Evolutionary conservation across 2,888 invertebrate species (phyloP).

Genomic region (Furcula furcula): DNA sequence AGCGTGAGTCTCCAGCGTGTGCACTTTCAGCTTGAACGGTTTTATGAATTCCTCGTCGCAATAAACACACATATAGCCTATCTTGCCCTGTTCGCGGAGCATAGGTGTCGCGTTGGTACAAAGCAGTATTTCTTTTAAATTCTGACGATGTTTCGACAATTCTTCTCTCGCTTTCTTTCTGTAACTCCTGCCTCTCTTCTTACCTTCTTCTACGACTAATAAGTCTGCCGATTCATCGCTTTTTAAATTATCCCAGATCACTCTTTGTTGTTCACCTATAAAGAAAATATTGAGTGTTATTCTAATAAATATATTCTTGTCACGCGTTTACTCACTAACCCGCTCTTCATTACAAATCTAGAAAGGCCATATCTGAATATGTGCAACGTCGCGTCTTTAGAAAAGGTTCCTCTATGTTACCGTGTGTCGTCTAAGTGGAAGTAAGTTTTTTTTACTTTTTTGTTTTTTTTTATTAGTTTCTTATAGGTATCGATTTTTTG

Average conservation of each 20-base stretch:
- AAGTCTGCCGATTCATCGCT: not conserved
- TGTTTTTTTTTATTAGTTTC: too few relatives aligned
- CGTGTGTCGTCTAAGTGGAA: too few relatives aligned
- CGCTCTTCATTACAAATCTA: too few relatives aligned
- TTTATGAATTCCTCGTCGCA: not conserved
- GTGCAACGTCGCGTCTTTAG: too few relatives aligned
- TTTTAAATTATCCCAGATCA: not conserved
- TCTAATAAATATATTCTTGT: too few relatives aligned
- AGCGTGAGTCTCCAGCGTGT: not conserved
- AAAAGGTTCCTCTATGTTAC: too few relatives aligned
- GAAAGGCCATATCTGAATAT: too few relatives aligned
- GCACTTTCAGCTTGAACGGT: not conserved
- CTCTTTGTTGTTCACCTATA: conserved; percentile 2
- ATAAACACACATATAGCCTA: conserved; percentile 3
- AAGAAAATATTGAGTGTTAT: too few relatives aligned
- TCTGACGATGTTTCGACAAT: conserved; percentile 5
- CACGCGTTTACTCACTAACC: too few relatives aligned
- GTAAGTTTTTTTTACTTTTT: too few relatives aligned
- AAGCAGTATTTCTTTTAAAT: conserved; percentile 9
- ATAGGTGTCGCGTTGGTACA: conserved; percentile 13
- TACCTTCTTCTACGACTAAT: not conserved
- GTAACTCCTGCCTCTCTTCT: not conserved
- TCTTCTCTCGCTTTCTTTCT: not conserved
- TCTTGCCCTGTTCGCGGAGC: not conserved
- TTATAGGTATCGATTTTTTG: too few relatives aligned